phyloP scores from a whole-genome alignment of 2,888 invertebrate genomes.

The Drosophila neutralis region DNA sequence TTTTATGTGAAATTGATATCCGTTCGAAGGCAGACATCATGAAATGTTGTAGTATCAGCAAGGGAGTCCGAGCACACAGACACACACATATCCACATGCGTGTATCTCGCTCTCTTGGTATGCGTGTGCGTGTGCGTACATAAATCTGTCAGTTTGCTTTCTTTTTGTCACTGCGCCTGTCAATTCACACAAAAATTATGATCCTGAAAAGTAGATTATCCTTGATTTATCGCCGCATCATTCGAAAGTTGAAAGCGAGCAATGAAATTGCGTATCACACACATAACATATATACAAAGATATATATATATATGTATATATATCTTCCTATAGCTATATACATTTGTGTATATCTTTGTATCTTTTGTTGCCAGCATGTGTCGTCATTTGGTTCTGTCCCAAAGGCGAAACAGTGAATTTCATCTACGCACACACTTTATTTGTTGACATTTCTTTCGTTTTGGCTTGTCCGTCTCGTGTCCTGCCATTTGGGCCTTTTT shows the following conservation, averaged over 20 bases:
- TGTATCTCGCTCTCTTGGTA: constrained; percentile 36
- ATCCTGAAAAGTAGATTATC: constrained; percentile 85
- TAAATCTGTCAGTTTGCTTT: constrained; percentile 84
- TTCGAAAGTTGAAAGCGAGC: constrained; percentile 77
- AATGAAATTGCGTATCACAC: constrained; percentile 68
- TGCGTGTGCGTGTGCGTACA: constrained; percentile 74
- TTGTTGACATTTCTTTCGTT: constrained; percentile 70
- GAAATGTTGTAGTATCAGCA: constrained; percentile 40
- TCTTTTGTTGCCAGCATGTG: constrained; percentile 77
- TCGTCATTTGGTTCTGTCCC: constrained; percentile 58
- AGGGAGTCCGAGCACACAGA: constrained; percentile 42
- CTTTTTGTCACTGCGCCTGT: constrained; percentile 82
- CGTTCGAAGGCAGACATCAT: constrained; percentile 67
- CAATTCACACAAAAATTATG: constrained; percentile 85
- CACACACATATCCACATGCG: constrained; percentile 2
- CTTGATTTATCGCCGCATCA: constrained; percentile 84
- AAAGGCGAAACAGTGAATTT: constrained; percentile 33
- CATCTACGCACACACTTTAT: constrained; percentile 69
- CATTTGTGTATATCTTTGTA: constrained; percentile 62
- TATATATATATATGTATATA: constrained; percentile 57
- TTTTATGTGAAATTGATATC: constrained; percentile 84
- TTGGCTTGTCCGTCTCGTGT: constrained; percentile 1
- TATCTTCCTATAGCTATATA: constrained; percentile 49
- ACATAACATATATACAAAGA: constrained; percentile 25
- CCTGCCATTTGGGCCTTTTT: constrained; percentile 33